Conservation (phyloP, 2,797 vertebrate species). For the Acipenser oxyrinchus region DNA sequence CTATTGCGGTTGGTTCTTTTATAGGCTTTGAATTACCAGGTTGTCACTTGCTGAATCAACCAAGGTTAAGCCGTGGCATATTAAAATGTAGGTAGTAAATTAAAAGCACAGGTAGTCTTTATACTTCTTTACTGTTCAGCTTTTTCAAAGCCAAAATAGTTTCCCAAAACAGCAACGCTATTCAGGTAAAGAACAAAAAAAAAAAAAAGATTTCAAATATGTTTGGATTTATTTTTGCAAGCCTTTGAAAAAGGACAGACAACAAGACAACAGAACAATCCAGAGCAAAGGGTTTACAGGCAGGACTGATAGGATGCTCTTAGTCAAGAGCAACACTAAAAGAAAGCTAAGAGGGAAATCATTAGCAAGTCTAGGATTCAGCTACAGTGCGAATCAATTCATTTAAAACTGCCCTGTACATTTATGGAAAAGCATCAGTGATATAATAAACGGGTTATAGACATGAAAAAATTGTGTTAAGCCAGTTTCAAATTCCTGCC, state of each 20-base stretch:
- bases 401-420: slow-evolving; percentile 95
- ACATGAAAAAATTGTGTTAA: slow-evolving; percentile 96
- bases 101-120: background rate
- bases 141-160: background rate
- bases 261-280: background rate
- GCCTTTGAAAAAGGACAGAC: background rate
- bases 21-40: background rate
- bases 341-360: slow-evolving; percentile 71
- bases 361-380: slow-evolving; percentile 78
- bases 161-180: background rate
- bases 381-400: slow-evolving; percentile 92
- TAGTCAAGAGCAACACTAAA: slow-evolving; percentile 15
- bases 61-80: background rate
- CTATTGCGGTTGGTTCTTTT: background rate
- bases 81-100: background rate
- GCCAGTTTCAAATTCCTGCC: slow-evolving; percentile 84
- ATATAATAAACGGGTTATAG: slow-evolving; percentile 97
- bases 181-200: background rate
- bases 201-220: background rate
- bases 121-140: background rate
- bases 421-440: slow-evolving; percentile 94
- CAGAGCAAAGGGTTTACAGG: background rate
- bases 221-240: background rate
- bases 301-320: background rate
- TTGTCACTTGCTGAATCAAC: background rate